Base-by-base conservation (phyloP, 2,797 vertebrate species). In the Silurus aristotelis region DNA sequence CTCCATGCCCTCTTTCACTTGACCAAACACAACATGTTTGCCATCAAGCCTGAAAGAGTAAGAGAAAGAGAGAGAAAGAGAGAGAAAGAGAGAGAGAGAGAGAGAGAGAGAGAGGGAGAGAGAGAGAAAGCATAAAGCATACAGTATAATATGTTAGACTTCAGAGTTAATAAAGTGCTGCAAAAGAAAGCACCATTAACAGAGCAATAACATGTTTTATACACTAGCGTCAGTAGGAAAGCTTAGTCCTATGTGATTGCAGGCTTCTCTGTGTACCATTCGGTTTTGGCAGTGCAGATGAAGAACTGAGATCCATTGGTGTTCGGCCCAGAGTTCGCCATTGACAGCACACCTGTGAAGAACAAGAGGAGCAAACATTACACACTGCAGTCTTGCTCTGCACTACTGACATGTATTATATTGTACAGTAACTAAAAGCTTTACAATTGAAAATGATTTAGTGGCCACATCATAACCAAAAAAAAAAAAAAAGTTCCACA, bases 231-330 rank as follows among this genome's bases (percentile, higher is more conserved):
- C 46, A 55, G 63, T 63, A 38, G 17, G n/a, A 80, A 15, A 13
- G 20, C 46, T 20, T 31, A 61, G 27, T 27, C 46, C 6, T 67
- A 20, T 55, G 63, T 80, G 79, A 80, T 27, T 31, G 79, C n/a
- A 27, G 63, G 46, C 63, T 20, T 10, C 56, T 14, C 6, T 79
- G 86, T 93, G 92, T 94, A 99, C 98, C 97, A 99, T 89, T 97
- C 96, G 0, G 97, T 97, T 95, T 97, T 97, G 10, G 90, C 87
- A 0, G 96, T 97, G 89, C 96, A 96, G 80, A 98, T 98, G 92
- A 99, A 99, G 94, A 99, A 99, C 92, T 99, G 98, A 70, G 98
- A 99, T 89, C 97, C 96, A 0, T 99, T 99, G 71, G 96, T 98
- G 90, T 99, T 97, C 58, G 96, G 96, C 71, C 98, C 98, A 0